Evolutionary conservation across 1,140 invertebrate species (phyloP), one percentile per base, ranked within the genome.

Genomic region (Ctenoplectra terminalis): DNA sequence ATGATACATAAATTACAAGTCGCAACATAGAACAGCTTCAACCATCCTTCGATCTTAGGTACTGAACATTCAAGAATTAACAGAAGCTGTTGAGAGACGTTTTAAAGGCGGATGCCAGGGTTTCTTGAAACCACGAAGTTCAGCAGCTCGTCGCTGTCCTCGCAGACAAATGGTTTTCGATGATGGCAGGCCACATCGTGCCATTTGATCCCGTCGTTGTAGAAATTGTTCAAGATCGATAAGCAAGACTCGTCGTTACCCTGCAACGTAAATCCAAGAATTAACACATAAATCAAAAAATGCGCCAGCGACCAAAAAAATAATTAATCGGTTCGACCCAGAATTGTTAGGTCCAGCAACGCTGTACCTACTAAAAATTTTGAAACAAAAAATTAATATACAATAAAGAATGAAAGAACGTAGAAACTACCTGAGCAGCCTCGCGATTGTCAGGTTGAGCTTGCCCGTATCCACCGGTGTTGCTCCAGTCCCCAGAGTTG

Each of bases 101-200:
- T 97, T n/a, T 96, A 98, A 85, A 98, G 95, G 92, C 97, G 96
- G 80, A 97, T 96, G 87, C 96, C 96, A 43, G 97, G 97, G 92
- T 98, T 98, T 89, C 97, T 95, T 20, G 97, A 97, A 85, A 97
- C 96, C 31, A 98, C 97, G 89, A 98, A 98, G 94, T 97, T 98
- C 84, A 98, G 94, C n/a, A 98, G 95, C 93, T 98, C 97, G 82
- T 98, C 97, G 91, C 97, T 97, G 94, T 98, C 97, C 94, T 98
- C 97, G 92, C 98, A 98, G 5, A 98, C 97, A 95, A 98, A 98
- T 2, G 97, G 97, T 93, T 98, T 98, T 75, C 98, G 95, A 92
- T 98, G 97, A 91, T 98, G 97, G 89, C 98, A 98, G 72, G 97
- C 97, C 23, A 98, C 97, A 90, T 98, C 97, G 94, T 98, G 97